A percentile compares a stretch with the other conserved stretches of the same genome.
Evolutionary conservation across 1,140 invertebrate genomes (phyloP).

Genomic region (Orchestia grillus): DNA sequence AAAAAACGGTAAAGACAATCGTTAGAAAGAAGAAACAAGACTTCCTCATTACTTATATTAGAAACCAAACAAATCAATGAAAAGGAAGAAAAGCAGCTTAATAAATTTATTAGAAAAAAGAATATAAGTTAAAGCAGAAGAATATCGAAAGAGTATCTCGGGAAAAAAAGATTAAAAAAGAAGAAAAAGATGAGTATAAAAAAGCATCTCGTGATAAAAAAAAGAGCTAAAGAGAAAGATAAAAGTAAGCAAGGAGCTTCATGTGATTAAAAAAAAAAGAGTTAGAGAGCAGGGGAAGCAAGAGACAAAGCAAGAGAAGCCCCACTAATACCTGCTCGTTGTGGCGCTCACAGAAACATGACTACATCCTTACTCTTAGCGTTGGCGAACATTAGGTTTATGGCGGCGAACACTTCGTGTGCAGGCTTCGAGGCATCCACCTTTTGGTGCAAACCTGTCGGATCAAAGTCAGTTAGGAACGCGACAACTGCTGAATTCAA

Average conservation of each 20-base stretch:
- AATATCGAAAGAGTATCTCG: background rate
- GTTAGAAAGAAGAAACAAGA: too few species aligned
- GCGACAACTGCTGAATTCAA: background rate
- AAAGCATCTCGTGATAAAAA: background rate
- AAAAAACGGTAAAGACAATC: too few species aligned
- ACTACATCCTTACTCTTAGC: constrained; percentile 56
- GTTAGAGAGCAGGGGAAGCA: background rate
- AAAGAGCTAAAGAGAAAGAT: background rate
- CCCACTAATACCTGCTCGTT: constrained; percentile 48
- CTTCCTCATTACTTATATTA: too few species aligned
- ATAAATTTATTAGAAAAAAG: background rate
- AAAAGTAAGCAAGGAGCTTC: background rate
- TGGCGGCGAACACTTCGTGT: constrained; percentile 17
- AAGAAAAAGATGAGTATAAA: background rate
- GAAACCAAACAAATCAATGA: too few species aligned
- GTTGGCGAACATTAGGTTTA: constrained; percentile 40
- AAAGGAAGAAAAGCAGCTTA: too few species aligned
- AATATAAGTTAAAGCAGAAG: background rate
- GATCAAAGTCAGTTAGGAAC: background rate
- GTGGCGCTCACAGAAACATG: constrained; percentile 34
- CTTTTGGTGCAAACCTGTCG: constrained; percentile 27
- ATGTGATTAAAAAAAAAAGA: background rate
- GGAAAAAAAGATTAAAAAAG: background rate
- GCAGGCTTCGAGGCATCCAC: constrained; percentile 39
- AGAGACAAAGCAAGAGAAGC: background rate